Evolutionary conservation across 2,797 vertebrate genomes (phyloP).

Genomic region (Taenioides sp.): DNA sequence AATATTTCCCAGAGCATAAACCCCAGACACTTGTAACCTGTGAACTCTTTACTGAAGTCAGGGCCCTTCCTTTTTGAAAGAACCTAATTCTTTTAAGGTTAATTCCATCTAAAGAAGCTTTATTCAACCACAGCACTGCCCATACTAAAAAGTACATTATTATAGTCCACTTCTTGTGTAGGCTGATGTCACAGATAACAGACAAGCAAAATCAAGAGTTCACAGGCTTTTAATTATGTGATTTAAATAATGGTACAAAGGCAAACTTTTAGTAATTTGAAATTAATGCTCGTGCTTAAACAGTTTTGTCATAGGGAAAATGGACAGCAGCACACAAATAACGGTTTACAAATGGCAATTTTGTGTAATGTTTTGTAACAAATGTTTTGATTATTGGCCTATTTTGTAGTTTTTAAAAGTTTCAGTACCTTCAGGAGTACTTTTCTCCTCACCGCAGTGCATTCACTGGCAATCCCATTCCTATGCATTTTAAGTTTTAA

Average conservation of each 20-base stretch:
- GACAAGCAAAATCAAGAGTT: not conserved
- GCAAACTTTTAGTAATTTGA: not conserved
- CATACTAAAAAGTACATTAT: conserved; percentile 3
- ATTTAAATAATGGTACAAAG: not conserved
- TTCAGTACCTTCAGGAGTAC: not conserved
- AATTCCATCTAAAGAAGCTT: conserved; percentile 34
- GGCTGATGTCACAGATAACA: conserved; percentile 1
- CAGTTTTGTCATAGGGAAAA: not conserved
- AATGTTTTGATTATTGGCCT: not conserved
- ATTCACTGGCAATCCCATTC: no score
- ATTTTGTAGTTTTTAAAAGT: not conserved
- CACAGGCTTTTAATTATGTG: not conserved
- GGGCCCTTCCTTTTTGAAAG: conserved; percentile 9
- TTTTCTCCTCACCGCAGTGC: not conserved
- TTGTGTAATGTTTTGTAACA: not conserved
- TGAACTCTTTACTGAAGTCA: conserved; percentile 60
- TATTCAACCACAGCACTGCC: conserved; percentile 20
- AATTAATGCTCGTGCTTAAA: not conserved
- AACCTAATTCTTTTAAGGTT: conserved; percentile 29
- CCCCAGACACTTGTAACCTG: conserved; percentile 40
- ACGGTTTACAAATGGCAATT: not conserved
- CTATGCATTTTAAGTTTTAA: not conserved
- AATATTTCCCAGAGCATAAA: conserved; percentile 41
- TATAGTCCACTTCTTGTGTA: conserved; percentile 26
- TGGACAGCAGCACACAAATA: not conserved